phyloP scores from a whole-genome alignment of 2,113 vertebrate species.

The Megatriorchis doriae region DNA sequence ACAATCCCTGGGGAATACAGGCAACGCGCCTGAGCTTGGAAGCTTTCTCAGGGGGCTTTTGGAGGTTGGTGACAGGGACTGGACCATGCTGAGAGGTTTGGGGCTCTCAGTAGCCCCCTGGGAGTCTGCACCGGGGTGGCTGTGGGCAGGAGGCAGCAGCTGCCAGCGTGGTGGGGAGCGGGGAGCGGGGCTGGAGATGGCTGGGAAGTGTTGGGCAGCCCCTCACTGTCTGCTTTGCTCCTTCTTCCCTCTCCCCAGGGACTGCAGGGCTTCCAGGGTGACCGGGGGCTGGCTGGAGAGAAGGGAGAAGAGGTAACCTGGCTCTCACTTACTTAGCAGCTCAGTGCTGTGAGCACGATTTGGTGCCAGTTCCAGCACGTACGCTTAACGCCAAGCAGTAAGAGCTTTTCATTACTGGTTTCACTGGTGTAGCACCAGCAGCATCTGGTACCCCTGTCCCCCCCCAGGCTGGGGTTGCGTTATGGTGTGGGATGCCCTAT shows the following conservation, averaged over 20 bases:
- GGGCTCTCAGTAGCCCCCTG: background rate
- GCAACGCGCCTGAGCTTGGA: accelerated
- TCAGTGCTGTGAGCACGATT: accelerated
- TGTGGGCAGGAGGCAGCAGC: background rate
- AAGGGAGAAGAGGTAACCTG: conserved; percentile 85
- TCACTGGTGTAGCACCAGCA: background rate
- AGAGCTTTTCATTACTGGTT: background rate
- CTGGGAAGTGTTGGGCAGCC: background rate
- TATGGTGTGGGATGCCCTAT: background rate
- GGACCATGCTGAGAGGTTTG: background rate
- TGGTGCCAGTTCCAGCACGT: accelerated
- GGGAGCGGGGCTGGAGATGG: accelerated
- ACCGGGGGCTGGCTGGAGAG: conserved; percentile 78
- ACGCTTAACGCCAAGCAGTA: background rate
- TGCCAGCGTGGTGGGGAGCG: accelerated
- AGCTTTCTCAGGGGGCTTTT: background rate
- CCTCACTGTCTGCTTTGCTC: background rate
- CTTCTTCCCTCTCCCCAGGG: conserved; percentile 67
- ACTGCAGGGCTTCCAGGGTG: conserved; percentile 82
- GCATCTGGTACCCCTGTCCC: accelerated
- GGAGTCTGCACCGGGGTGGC: background rate
- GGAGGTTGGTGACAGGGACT: background rate
- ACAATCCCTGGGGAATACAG: background rate
- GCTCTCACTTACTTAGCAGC: background rate
- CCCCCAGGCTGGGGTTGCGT: accelerated